Conservation (phyloP, 2,797 vertebrate species). For the Acrossocheilus wenchowensis region DNA sequence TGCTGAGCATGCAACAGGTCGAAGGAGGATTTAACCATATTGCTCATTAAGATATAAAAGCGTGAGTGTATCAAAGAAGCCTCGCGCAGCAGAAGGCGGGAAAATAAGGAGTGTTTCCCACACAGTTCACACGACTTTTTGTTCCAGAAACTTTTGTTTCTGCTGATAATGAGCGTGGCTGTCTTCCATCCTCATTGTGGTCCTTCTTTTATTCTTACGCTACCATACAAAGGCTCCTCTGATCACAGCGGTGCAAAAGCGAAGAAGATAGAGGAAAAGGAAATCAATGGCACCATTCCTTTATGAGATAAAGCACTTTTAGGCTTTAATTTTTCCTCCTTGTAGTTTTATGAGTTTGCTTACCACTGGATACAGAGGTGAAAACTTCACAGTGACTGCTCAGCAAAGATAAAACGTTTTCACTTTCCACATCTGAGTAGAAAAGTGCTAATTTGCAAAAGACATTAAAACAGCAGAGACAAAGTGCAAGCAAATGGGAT, state of each 20-base stretch:
- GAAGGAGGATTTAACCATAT: conserved; percentile 65
- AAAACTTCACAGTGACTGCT: conserved; percentile 64
- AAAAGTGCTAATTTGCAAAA: conserved; percentile 55
- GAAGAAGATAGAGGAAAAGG: conserved; percentile 55
- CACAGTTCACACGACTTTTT: conserved; percentile 75
- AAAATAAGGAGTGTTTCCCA: conserved; percentile 68
- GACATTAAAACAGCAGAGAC: conserved; percentile 41
- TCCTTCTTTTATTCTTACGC: conserved; percentile 56
- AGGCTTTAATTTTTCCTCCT: conserved; percentile 75
- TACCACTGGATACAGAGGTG: conserved; percentile 69
- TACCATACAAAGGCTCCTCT: conserved; percentile 74
- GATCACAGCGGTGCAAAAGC: conserved; percentile 72
- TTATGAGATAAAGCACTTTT: conserved; percentile 75
- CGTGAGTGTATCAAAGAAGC: conserved; percentile 74
- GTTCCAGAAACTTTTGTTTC: conserved; percentile 74
- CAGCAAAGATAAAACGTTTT: conserved; percentile 61
- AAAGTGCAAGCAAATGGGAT: conserved; percentile 24
- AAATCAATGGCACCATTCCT: conserved; percentile 73
- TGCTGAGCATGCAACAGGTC: conserved; percentile 62
- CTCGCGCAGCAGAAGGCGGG: conserved; percentile 58
- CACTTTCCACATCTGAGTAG: conserved; percentile 43
- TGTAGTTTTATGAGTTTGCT: conserved; percentile 75
- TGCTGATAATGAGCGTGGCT: conserved; percentile 78
- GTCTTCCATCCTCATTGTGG: conserved; percentile 68
- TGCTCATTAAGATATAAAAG: conserved; percentile 76